phyloP scores from a whole-genome alignment of 92 coral and sea anemone genomes.

The Ricordea florida region DNA sequence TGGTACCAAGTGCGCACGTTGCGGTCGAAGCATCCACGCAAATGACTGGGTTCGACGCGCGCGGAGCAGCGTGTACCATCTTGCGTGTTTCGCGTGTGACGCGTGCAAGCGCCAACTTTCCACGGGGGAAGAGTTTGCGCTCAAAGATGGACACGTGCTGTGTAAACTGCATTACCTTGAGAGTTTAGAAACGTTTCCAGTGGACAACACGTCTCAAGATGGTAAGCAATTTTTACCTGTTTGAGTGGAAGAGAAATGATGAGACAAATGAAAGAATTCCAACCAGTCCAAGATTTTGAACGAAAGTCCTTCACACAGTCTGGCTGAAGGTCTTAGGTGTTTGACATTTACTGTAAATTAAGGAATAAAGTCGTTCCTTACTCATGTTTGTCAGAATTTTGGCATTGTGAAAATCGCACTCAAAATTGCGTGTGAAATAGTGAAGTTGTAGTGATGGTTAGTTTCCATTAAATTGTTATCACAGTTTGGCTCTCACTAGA shows the following conservation, averaged over 20 bases:
- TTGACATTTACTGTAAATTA: too few relatives aligned
- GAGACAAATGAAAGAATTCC: background rate
- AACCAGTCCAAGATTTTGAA: too few relatives aligned
- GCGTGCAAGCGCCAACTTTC: conserved; percentile 92
- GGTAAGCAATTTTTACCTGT: conserved; percentile 36
- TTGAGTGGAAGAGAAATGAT: background rate
- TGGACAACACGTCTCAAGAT: conserved; percentile 78
- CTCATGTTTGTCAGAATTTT: too few relatives aligned
- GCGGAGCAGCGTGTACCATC: conserved; percentile 90
- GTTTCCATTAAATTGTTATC: too few relatives aligned
- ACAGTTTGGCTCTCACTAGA: too few relatives aligned
- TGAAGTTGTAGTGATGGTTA: too few relatives aligned
- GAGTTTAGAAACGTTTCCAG: conserved; percentile 69
- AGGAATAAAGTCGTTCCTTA: too few relatives aligned
- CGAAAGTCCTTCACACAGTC: too few relatives aligned
- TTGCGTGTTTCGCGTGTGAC: conserved; percentile 99
- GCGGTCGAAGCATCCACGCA: conserved; percentile 94
- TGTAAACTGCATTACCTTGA: conserved; percentile 96
- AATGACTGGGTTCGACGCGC: conserved; percentile 99
- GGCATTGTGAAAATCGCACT: too few relatives aligned
- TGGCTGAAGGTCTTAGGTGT: too few relatives aligned
- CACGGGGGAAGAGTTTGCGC: conserved; percentile 98
- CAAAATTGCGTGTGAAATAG: too few relatives aligned
- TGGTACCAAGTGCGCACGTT: conserved; percentile 96
- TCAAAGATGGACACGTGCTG: conserved; percentile 87